Conservation (phyloP, 2,888 invertebrate species). For the Oxyteleia sp. region DNA sequence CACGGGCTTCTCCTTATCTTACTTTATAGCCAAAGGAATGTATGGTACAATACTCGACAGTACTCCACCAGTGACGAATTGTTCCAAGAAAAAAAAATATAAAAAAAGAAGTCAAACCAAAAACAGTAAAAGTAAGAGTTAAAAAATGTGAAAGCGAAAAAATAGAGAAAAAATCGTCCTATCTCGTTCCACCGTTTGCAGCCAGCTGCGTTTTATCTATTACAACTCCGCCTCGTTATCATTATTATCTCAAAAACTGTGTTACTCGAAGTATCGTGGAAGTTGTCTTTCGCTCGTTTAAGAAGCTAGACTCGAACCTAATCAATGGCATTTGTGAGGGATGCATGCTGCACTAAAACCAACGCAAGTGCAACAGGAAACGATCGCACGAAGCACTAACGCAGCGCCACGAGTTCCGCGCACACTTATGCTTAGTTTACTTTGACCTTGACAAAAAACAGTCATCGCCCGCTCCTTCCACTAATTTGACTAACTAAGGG, state of each 20-base stretch:
- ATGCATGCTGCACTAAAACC: slow-evolving; percentile 68
- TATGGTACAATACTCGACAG: slow-evolving; percentile 88
- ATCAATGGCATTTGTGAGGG: slow-evolving; percentile 71
- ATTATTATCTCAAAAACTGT: slow-evolving; percentile 46
- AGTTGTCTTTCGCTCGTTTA: slow-evolving; percentile 61
- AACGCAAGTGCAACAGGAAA: slow-evolving; percentile 70
- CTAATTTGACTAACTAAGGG: slow-evolving; percentile 3
- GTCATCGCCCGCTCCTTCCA: background rate
- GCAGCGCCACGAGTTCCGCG: slow-evolving; percentile 58
- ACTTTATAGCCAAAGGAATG: slow-evolving; percentile 88
- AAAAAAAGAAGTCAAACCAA: slow-evolving; percentile 9
- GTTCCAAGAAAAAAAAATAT: slow-evolving; percentile 14
- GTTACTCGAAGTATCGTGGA: slow-evolving; percentile 58
- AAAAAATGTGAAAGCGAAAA: slow-evolving; percentile 44
- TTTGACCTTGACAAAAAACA: slow-evolving; percentile 56
- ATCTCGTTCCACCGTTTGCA: slow-evolving; percentile 83
- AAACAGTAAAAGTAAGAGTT: slow-evolving; percentile 18
- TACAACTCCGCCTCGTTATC: slow-evolving; percentile 17
- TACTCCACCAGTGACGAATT: slow-evolving; percentile 84
- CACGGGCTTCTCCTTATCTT: slow-evolving; percentile 76
- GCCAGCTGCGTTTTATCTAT: slow-evolving; percentile 84
- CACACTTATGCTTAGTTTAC: slow-evolving; percentile 44
- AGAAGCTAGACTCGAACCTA: slow-evolving; percentile 66
- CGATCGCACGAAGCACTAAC: slow-evolving; percentile 67
- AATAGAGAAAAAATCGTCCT: slow-evolving; percentile 56